These are phyloP conservation scores for Pseudomyrmex sp. DNA, from an alignment of 1,140 invertebrate species.

Conservation along the genomic window DNA sequence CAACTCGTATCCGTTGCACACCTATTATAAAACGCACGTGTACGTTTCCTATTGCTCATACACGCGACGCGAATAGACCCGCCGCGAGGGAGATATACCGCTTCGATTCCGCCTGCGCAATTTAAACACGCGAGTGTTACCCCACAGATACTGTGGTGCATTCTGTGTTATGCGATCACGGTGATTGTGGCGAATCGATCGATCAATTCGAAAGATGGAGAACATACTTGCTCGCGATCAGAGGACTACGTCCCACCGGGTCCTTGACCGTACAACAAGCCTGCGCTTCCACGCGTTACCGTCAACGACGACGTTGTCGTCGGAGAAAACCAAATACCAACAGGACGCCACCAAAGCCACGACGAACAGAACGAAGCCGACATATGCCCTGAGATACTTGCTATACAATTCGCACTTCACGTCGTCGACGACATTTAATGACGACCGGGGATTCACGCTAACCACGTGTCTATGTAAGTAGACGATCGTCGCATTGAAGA, in stretches of 20 bases:
- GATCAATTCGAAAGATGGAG: slow-evolving; percentile 71
- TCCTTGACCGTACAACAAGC: slow-evolving; percentile 61
- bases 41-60: slow-evolving; percentile 6
- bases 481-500: background rate
- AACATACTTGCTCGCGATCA: slow-evolving; percentile 80
- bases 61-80: slow-evolving; percentile 21
- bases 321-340: background rate
- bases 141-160: too few relatives aligned
- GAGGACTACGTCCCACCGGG: slow-evolving; percentile 80
- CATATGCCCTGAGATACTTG: slow-evolving; percentile 28
- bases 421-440: slow-evolving; percentile 47
- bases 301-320: slow-evolving; percentile 7
- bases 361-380: slow-evolving; percentile 35
- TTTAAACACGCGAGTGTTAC: slow-evolving; percentile 64
- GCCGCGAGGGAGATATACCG: slow-evolving; percentile 41
- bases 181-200: slow-evolving; percentile 57
- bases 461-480: slow-evolving; percentile 83
- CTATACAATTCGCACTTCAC: slow-evolving; percentile 65
- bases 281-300: background rate
- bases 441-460: slow-evolving; percentile 63
- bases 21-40: slow-evolving; percentile 44
- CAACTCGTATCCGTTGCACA: background rate
- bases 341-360: background rate
- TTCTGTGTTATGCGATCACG: slow-evolving; percentile 69
- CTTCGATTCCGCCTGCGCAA: slow-evolving; percentile 53